Base-by-base conservation (phyloP, 2,888 invertebrate genomes). In the Clitarchus hookeri region DNA sequence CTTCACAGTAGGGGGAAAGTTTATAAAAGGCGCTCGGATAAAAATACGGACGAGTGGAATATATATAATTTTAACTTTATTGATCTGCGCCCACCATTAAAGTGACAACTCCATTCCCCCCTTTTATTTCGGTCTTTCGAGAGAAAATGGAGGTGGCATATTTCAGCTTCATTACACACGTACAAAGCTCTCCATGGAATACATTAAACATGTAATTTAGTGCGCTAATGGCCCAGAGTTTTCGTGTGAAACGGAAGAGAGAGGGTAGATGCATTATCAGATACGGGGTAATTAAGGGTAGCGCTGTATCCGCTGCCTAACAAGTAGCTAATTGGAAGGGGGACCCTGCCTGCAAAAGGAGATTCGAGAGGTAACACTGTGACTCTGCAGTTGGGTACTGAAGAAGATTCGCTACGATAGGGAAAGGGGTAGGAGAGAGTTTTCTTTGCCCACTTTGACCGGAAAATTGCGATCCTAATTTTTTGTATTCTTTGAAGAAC, bases 261-360 rank as follows among this genome's bases (percentile, higher is more conserved):
- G 16, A 48, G 48, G 48, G 48, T 1, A 8, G 48, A 3, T 16
- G 19, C 65, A n/a, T 65, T n/a, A 65, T 65, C 65, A 65, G 65
- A 65, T n/a, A 65, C 65, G 1, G 65, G 65, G 65, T n/a, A 65
- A 65, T 65, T 65, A 65, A n/a, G 65, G n/a, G 23, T n/a, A 65
- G 65, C 0, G 65, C 3, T n/a, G 65, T 65, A 65, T 65, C 65
- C n/a, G 65, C n/a, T 19, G 65, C 65, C 65, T n/a, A 65, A 19
- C 65, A n/a, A 65, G 65, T 65, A 65, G 65, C 65, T 65, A 65
- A 65, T 65, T 65, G 65, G 65, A 65, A n/a, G 65, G 65, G 65
- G 65, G 23, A 0, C 3, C 6, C 16, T 8, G 8, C 48, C 48
- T n/a, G 65, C 0, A 65, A 65, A 3, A 23, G 65, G 65, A 65